These are phyloP conservation scores for Tringa solitaria DNA, from an alignment of 2,113 vertebrate genomes.

Conservation along the genomic window DNA sequence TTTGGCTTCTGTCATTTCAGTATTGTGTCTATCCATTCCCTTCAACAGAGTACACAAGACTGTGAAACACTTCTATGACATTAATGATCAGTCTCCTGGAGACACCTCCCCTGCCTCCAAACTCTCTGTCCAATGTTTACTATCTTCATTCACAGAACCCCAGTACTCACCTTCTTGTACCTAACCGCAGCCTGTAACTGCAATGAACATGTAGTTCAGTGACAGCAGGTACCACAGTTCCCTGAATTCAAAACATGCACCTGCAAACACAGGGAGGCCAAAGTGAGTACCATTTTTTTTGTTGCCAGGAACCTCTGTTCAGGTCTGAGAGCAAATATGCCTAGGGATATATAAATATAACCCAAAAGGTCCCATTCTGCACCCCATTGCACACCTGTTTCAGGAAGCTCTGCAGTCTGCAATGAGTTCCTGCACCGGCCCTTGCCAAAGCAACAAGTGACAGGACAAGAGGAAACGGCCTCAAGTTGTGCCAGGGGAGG, in stretches of 20 bases:
- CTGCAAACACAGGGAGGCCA: neutral
- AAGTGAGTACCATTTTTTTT: neutral
- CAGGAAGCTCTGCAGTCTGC: neutral
- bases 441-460: neutral
- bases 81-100: neutral
- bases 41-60: neutral
- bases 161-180: neutral
- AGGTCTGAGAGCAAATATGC: rapidly evolving
- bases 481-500: neutral
- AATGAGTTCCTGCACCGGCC: neutral
- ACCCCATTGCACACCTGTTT: rapidly evolving
- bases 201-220: neutral
- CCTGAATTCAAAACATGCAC: neutral
- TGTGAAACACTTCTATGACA: neutral
- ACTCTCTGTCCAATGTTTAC: neutral
- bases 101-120: rapidly evolving
- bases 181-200: neutral
- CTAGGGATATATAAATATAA: rapidly evolving
- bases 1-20: neutral
- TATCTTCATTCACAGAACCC: neutral
- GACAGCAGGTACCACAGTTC: neutral
- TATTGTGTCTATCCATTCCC: neutral
- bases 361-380: rapidly evolving
- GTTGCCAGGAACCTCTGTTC: neutral
- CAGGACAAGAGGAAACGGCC: neutral